phyloP scores from a whole-genome alignment of 2,888 invertebrate genomes.

The Morpho achilles region DNA sequence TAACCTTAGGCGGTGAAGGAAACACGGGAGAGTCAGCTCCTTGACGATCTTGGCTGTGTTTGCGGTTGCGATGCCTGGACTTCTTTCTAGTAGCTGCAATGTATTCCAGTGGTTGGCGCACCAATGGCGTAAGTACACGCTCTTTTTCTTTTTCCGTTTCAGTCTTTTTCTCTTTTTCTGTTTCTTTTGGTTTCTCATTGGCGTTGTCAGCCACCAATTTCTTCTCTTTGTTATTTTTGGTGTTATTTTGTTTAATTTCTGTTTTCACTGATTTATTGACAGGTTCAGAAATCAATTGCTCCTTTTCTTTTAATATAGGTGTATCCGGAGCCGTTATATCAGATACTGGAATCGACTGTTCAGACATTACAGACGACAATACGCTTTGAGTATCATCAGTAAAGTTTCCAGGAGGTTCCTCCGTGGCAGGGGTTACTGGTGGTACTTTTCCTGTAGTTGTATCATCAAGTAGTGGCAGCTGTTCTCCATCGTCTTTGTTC shows the following conservation, averaged over 20 bases:
- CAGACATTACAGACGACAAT: slow-evolving; percentile 86
- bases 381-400: slow-evolving; percentile 88
- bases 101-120: slow-evolving; percentile 87
- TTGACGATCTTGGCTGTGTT: slow-evolving; percentile 80
- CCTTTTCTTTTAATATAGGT: slow-evolving; percentile 75
- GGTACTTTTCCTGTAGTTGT: slow-evolving; percentile 80
- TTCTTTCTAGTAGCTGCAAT: slow-evolving; percentile 86
- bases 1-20: slow-evolving; percentile 83
- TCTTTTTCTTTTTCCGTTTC: slow-evolving; percentile 61
- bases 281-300: slow-evolving; percentile 40
- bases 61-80: slow-evolving; percentile 82
- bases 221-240: slow-evolving; percentile 53
- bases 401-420: slow-evolving; percentile 81
- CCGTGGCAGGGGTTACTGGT: slow-evolving; percentile 83
- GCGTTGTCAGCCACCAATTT: slow-evolving; percentile 54
- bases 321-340: slow-evolving; percentile 80
- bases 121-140: slow-evolving; percentile 81
- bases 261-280: slow-evolving; percentile 35
- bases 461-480: slow-evolving; percentile 85
- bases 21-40: slow-evolving; percentile 85
- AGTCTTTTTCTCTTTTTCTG: slow-evolving; percentile 38
- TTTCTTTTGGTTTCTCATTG: slow-evolving; percentile 48
- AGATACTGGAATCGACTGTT: slow-evolving; percentile 83
- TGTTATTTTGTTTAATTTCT: slow-evolving; percentile 47
- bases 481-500: slow-evolving; percentile 89